Evolutionary conservation across 1,140 invertebrate species (phyloP).

Genomic region (Sarcophaga bullata): DNA sequence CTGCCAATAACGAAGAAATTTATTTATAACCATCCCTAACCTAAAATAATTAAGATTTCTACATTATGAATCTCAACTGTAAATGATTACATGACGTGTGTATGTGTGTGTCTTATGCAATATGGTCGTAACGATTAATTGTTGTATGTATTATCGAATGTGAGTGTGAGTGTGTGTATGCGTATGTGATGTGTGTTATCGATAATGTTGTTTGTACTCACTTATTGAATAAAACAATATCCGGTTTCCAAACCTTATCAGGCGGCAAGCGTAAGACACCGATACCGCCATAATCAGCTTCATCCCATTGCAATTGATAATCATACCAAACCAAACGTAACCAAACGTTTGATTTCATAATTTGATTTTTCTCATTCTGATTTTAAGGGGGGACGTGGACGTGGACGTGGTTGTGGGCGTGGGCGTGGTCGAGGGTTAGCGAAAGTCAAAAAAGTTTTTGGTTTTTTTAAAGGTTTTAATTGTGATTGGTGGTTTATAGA

Average conservation of each 20-base stretch:
- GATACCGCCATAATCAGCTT: constrained; percentile 97
- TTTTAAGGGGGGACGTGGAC: constrained; percentile 38
- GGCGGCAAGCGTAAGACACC: constrained; percentile 93
- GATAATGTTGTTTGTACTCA: constrained; percentile 70
- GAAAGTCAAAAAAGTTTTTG: constrained; percentile 25
- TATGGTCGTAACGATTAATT: neutral
- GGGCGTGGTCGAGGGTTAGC: constrained; percentile 31
- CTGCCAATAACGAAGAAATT: too few relatives aligned
- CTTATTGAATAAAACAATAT: constrained; percentile 99
- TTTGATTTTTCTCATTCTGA: constrained; percentile 99
- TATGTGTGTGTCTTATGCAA: neutral
- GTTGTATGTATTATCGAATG: neutral
- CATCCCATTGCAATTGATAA: constrained; percentile 98
- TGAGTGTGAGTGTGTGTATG: neutral
- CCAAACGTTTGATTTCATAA: constrained; percentile 99
- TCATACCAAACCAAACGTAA: constrained; percentile 96
- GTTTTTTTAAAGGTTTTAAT: constrained; percentile 12
- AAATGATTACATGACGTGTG: neutral
- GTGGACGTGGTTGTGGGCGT: constrained; percentile 29
- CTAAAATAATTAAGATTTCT: too few relatives aligned
- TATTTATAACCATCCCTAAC: too few relatives aligned
- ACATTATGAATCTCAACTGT: too few relatives aligned
- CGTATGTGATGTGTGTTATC: neutral
- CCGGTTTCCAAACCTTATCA: constrained; percentile 99
- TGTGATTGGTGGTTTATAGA: neutral